These are phyloP conservation scores for Petrocephalus sullivani DNA, from an alignment of 2,797 vertebrate species.

Conservation along the genomic window DNA sequence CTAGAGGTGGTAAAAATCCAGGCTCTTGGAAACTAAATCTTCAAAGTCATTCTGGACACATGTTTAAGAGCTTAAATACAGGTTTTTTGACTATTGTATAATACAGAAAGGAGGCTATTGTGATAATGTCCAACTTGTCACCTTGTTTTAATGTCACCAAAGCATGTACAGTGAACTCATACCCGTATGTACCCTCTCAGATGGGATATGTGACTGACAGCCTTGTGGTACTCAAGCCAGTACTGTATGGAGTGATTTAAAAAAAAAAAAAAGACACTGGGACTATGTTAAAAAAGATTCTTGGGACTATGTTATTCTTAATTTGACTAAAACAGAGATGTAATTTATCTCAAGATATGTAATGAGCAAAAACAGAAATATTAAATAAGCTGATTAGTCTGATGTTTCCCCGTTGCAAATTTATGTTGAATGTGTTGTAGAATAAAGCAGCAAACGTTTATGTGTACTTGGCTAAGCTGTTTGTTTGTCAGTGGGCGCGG, in stretches of 20 bases:
- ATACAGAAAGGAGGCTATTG: conserved; percentile 3
- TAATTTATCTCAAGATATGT: conserved; percentile 65
- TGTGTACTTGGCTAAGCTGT: not conserved
- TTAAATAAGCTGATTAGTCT: conserved; percentile 42
- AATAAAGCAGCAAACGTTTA: conserved; percentile 62
- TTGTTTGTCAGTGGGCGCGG: too few relatives aligned
- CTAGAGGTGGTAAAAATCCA: not conserved
- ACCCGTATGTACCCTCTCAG: not conserved
- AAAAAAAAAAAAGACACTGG: conserved; percentile 14
- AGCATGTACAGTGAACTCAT: conserved; percentile 10
- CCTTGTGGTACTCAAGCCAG: not conserved
- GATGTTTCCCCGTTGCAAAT: conserved; percentile 47
- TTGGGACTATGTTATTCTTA: conserved; percentile 31
- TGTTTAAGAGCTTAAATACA: not conserved
- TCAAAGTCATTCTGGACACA: not conserved
- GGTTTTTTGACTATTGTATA: not conserved
- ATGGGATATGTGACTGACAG: not conserved
- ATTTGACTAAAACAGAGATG: conserved; percentile 65
- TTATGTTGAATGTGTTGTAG: conserved; percentile 75
- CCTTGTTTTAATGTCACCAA: not conserved
- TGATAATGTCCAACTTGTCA: not conserved
- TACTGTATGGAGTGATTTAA: conserved; percentile 15
- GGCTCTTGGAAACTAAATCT: not conserved
- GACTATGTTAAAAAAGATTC: conserved; percentile 41
- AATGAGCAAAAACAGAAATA: conserved; percentile 68